Base-by-base conservation (phyloP, 2,888 invertebrate genomes). In the Mythimna loreyi region DNA sequence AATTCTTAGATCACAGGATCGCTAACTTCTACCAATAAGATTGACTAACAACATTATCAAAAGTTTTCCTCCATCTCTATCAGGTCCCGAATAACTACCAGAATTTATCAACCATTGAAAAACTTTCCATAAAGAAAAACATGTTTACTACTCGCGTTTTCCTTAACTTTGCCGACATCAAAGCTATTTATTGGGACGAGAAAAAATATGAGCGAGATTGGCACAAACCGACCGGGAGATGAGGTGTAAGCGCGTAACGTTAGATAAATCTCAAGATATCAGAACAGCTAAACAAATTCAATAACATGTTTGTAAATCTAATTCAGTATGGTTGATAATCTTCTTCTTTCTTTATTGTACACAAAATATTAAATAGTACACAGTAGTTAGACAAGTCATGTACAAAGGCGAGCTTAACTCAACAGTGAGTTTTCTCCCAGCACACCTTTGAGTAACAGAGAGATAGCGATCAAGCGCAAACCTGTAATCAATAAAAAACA, bases 271-370 rank as follows among this genome's bases (percentile, higher is more conserved):
- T 57, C 61, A 43, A 61, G 66, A 78, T 71, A 61, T 45, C 56
- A 57, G n/a, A 63, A 75, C 69, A 61, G 71, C 52, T 66, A 76
- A 53, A 68, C 61, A 67, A 78, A 81, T 81, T 75, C 70, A 79
- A 83, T 83, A 73, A 79, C 50, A 65, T 53, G 63, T 67, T 40
- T 75, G 73, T 60, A 71, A 83, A 83, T 78, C 65, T 81, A 75
- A 83, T 74, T 63, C 58, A 57, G 55, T 52, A 47, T 45, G 43
- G 58, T 53, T 72, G 50, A 55, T 64, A 28, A 28, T n/a, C n/a
- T n/a, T n/a, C n/a, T n/a, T n/a, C n/a, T n/a, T n/a, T n/a, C n/a
- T n/a, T n/a, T n/a, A n/a, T n/a, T n/a, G n/a, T n/a, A n/a, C n/a
- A n/a, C n/a, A n/a, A n/a, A n/a, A n/a, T n/a, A n/a, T n/a, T n/a